Conservation (phyloP, 2,113 vertebrate genomes). For the Carlito syrichta region DNA sequence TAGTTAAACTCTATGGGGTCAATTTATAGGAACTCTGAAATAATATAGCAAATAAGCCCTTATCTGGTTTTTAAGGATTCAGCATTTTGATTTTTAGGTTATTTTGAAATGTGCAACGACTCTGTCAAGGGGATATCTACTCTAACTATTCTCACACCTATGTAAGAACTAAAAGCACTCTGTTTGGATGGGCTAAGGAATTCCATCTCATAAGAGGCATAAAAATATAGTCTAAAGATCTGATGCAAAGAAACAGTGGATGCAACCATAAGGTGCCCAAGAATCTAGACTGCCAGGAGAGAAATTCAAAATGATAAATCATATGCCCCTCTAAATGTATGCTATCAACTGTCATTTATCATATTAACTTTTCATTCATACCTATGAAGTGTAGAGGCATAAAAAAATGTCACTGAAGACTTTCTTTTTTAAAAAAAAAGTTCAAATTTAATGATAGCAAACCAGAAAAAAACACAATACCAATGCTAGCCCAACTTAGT, state of each 20-base stretch:
- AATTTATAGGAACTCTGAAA: neutral
- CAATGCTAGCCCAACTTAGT: neutral
- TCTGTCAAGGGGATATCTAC: neutral
- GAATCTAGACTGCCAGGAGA: neutral
- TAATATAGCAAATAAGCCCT: neutral
- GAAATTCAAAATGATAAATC: neutral
- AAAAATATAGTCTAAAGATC: neutral
- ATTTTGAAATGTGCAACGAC: neutral
- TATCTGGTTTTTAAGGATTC: neutral
- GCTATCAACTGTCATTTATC: accelerated
- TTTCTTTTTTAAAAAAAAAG: neutral
- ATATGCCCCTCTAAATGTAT: neutral
- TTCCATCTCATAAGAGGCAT: neutral
- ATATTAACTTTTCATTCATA: neutral
- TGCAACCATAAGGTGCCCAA: neutral
- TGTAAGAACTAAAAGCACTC: neutral
- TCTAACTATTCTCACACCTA: neutral
- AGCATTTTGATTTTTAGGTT: neutral
- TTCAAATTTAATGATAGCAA: neutral
- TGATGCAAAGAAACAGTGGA: neutral
- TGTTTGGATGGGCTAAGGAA: accelerated
- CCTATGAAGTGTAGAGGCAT: neutral
- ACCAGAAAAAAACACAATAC: neutral
- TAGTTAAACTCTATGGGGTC: neutral
- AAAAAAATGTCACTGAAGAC: neutral